Evolutionary conservation across 2,797 vertebrate genomes (phyloP).

Genomic region (Channa striata): DNA sequence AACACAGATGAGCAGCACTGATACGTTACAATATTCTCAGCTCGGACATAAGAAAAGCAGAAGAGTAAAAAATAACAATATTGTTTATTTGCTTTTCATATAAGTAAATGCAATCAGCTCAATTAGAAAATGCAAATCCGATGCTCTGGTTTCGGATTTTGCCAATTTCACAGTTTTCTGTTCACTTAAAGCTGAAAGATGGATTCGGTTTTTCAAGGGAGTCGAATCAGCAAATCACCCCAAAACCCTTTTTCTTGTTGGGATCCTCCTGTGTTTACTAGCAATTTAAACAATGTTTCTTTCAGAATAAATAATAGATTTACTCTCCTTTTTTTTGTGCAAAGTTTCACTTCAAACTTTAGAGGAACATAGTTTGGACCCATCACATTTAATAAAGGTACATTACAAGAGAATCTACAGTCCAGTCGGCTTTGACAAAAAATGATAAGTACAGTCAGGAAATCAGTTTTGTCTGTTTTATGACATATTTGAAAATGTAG

Average conservation of each 20-base stretch:
- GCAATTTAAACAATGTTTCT: neutral
- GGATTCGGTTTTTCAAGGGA: neutral
- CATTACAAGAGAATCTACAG: no score
- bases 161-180: no score
- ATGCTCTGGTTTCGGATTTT: neutral
- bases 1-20: neutral
- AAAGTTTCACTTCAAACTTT: no score
- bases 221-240: neutral
- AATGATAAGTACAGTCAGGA: no score
- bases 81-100: neutral
- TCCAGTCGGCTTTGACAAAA: no score
- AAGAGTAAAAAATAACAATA: neutral
- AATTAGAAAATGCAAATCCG: neutral
- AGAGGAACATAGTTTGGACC: no score
- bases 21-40: neutral
- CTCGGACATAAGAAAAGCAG: neutral
- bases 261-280: neutral
- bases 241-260: neutral
- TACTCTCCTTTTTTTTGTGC: no score
- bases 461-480: no score
- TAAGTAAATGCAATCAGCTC: neutral
- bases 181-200: neutral
- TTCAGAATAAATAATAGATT: no score
- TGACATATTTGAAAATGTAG: no score
- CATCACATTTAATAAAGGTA: no score